Conservation (phyloP, 1,140 invertebrate species). For the Contarinia nasturtii region DNA sequence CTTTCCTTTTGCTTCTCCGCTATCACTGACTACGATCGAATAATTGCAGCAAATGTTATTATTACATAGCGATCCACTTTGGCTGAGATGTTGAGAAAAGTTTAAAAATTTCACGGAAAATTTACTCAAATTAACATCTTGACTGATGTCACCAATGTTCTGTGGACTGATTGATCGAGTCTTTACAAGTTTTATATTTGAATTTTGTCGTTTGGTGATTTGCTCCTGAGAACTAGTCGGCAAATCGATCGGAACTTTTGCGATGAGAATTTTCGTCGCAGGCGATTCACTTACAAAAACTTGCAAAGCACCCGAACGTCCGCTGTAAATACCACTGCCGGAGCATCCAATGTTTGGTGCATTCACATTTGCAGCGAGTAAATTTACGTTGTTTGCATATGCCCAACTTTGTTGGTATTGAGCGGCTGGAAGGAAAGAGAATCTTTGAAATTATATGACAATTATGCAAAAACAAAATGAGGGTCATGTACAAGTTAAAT, state of each 20-base stretch:
- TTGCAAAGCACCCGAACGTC: constrained; percentile 20
- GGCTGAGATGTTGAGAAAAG: too few relatives aligned
- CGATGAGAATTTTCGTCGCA: not conserved
- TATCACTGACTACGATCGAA: too few relatives aligned
- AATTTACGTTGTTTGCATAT: constrained; percentile 33
- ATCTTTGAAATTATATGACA: not conserved
- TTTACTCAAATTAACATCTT: too few relatives aligned
- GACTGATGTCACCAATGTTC: not conserved
- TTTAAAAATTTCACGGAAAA: too few relatives aligned
- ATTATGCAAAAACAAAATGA: too few relatives aligned
- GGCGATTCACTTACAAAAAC: not conserved
- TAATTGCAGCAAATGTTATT: too few relatives aligned
- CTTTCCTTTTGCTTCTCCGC: too few relatives aligned
- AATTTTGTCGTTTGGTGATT: not conserved
- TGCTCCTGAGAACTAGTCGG: not conserved
- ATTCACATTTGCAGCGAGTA: constrained; percentile 35
- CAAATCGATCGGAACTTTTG: not conserved
- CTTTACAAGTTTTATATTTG: not conserved
- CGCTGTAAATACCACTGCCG: constrained; percentile 41
- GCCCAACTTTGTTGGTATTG: constrained; percentile 36
- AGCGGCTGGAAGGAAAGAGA: constrained; percentile 11
- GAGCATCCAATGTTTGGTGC: constrained; percentile 28
- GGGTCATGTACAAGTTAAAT: constrained; percentile 29
- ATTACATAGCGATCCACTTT: too few relatives aligned
- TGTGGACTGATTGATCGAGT: not conserved